Conservation (phyloP, 2,797 vertebrate species). For the Eulemur coronatus region DNA sequence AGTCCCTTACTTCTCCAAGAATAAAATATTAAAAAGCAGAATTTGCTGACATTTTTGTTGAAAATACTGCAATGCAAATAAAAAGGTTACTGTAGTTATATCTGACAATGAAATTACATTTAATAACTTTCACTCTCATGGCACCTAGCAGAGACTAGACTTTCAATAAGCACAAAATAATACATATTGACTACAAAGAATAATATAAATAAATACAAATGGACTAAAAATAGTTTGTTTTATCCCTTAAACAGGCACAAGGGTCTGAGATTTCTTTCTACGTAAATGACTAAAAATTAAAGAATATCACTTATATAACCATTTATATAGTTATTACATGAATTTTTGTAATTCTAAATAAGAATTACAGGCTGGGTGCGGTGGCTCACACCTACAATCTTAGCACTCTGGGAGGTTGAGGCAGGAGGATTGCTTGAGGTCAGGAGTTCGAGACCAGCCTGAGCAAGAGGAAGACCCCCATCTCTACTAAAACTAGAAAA, state of each 20-base stretch:
- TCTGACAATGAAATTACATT: background rate
- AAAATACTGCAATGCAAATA: slow-evolving; percentile 21
- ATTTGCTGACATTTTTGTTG: slow-evolving; percentile 24
- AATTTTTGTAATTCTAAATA: slow-evolving; percentile 9
- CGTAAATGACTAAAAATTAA: slow-evolving; percentile 2
- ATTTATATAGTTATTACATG: slow-evolving; percentile 10
- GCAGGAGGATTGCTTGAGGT: too few species aligned
- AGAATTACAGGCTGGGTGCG: background rate
- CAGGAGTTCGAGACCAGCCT: too few species aligned
- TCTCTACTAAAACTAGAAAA: too few species aligned
- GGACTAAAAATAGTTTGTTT: background rate
- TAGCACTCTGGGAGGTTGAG: too few species aligned
- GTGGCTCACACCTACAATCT: too few species aligned
- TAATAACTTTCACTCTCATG: background rate
- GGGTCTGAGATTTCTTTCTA: background rate
- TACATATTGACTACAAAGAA: background rate
- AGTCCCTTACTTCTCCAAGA: background rate
- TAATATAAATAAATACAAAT: slow-evolving; percentile 15
- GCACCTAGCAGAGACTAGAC: background rate
- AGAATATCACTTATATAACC: background rate
- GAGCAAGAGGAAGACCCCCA: too few species aligned
- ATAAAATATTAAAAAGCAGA: slow-evolving; percentile 35
- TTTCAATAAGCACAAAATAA: slow-evolving; percentile 22
- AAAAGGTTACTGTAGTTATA: slow-evolving; percentile 1
- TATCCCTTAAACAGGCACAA: background rate